Conservation (phyloP, 2,113 vertebrate species). For the Perognathus longimembris region DNA sequence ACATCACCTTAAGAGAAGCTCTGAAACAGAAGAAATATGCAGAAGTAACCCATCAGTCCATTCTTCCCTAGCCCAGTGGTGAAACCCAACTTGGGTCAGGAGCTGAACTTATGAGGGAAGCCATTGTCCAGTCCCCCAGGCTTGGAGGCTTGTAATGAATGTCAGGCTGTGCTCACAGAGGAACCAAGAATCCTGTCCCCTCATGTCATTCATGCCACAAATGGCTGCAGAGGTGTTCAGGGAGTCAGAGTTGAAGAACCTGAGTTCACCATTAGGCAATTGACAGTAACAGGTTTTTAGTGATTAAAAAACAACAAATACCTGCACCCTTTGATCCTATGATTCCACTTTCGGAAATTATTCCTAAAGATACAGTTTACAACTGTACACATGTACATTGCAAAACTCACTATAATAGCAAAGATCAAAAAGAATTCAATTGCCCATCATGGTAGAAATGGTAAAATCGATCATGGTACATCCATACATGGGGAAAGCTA, state of each 20-base stretch:
- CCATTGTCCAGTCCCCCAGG: background rate
- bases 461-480: slow-evolving; percentile 17
- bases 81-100: background rate
- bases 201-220: background rate
- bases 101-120: background rate
- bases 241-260: background rate
- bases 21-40: background rate
- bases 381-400: background rate
- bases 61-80: fast-evolving
- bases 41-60: background rate
- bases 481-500: background rate
- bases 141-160: background rate
- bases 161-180: background rate
- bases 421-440: slow-evolving; percentile 27
- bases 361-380: background rate
- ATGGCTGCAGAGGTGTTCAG: background rate
- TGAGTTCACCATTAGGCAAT: background rate
- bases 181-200: background rate
- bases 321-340: background rate
- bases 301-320: too few relatives aligned
- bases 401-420: slow-evolving; percentile 28
- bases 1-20: background rate
- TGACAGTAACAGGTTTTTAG: background rate
- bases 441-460: background rate
- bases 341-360: slow-evolving; percentile 7